These are phyloP conservation scores for Gymnarchus niloticus DNA, from an alignment of 2,113 vertebrate species.

Conservation along the genomic window DNA sequence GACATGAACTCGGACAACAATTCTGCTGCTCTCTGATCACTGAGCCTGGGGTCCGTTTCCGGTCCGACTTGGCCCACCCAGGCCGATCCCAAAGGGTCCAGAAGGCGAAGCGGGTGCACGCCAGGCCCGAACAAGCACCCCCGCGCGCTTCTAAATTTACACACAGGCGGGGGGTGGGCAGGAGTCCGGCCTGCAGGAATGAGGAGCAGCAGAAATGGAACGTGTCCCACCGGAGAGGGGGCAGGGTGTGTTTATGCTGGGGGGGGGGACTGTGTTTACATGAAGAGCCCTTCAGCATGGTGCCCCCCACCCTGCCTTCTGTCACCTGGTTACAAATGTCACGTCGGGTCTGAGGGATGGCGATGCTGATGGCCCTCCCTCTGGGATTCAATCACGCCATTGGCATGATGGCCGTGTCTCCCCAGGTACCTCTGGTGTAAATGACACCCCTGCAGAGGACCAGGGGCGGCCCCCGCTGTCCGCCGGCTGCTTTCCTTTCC, in stretches of 20 bases:
- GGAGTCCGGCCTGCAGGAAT: not conserved
- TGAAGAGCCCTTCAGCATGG: conserved; percentile 1
- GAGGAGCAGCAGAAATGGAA: conserved; percentile 11
- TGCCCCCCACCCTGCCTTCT: not conserved
- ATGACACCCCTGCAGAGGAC: not conserved
- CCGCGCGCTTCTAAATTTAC: conserved; percentile 29
- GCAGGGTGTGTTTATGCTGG: conserved; percentile 5
- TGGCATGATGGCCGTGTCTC: not conserved
- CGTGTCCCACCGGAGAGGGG: not conserved
- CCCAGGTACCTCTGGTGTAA: not conserved
- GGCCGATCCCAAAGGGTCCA: not conserved
- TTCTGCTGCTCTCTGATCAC: not conserved
- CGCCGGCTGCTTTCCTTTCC: not conserved
- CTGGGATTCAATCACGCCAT: not conserved
- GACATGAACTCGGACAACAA: not conserved
- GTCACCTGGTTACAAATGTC: too few species aligned
- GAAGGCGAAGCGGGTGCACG: not conserved
- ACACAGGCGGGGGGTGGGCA: not conserved
- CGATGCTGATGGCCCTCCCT: not conserved
- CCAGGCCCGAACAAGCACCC: not conserved
- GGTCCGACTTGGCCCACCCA: too few species aligned
- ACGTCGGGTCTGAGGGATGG: not conserved
- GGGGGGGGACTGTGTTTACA: conserved; percentile 35
- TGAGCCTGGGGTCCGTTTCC: not conserved
- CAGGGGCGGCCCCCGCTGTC: not conserved